A percentile compares a stretch with the other conserved stretches of the same genome.
These are phyloP conservation scores for Elymnias hypermnestra DNA, from an alignment of 1,140 invertebrate species.

Conservation along the genomic window DNA sequence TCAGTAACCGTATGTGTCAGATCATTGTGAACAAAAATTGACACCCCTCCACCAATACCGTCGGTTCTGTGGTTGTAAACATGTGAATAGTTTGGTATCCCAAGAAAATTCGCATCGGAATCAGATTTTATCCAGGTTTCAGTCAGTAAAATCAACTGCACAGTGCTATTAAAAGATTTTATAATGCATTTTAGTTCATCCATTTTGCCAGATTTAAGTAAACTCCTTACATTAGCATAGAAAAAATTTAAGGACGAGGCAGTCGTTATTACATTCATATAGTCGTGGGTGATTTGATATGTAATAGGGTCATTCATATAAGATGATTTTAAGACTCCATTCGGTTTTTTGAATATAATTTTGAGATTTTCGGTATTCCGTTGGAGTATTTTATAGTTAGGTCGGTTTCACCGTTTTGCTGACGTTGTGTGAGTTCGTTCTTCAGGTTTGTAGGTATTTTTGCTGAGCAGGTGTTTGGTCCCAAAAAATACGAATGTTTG, in stretches of 20 bases:
- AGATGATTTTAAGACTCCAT: not conserved
- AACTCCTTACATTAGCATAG: no score
- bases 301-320: not conserved
- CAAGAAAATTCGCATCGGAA: no score
- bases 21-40: no score
- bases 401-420: conserved; percentile 18
- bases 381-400: conserved; percentile 25
- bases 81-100: no score
- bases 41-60: no score
- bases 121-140: no score
- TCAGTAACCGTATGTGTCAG: no score
- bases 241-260: not conserved
- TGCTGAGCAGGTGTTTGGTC: conserved; percentile 21
- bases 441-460: conserved; percentile 18
- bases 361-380: conserved; percentile 18
- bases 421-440: conserved; percentile 17
- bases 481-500: conserved; percentile 13
- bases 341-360: conserved; percentile 13
- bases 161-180: no score
- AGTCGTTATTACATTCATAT: not conserved
- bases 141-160: no score
- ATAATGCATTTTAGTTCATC: no score
- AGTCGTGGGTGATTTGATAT: not conserved
- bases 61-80: no score
- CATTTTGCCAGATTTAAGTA: no score